phyloP scores from a whole-genome alignment of 1,140 invertebrate species.

The Saccostrea glomerata region DNA sequence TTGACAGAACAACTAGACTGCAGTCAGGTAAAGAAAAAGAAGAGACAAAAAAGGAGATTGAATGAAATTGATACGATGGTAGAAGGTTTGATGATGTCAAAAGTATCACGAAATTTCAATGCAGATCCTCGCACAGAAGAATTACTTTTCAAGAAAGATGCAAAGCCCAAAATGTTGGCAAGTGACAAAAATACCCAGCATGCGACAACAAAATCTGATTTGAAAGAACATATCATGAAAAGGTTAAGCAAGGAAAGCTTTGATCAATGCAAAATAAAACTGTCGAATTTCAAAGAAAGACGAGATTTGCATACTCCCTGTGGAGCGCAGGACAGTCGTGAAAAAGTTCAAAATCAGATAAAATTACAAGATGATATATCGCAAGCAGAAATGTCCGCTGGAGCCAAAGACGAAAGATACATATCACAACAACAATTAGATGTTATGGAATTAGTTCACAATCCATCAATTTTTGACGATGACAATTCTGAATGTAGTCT shows the following conservation, averaged over 20 bases:
- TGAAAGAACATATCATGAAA: not conserved
- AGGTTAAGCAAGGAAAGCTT: not conserved
- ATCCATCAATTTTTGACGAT: not conserved
- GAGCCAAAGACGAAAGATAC: not conserved
- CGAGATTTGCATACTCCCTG: too few species aligned
- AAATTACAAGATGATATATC: too few species aligned
- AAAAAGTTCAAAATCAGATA: not conserved
- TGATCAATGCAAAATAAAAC: not conserved
- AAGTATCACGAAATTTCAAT: not conserved
- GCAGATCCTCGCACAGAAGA: not conserved
- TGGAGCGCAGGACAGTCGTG: not conserved
- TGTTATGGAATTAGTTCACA: too few species aligned
- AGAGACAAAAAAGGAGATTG: not conserved
- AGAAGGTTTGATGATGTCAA: not conserved
- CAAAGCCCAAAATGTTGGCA: not conserved
- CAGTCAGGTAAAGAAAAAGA: not conserved
- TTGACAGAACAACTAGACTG: constrained; percentile 42
- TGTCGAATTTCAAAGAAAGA: too few species aligned
- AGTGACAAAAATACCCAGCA: not conserved
- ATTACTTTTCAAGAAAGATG: not conserved
- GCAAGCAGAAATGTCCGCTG: not conserved
- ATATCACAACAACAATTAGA: not conserved
- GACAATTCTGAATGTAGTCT: not conserved
- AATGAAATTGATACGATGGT: not conserved
- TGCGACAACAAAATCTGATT: not conserved